These are phyloP conservation scores for Oplegnathus fasciatus DNA, from an alignment of 2,113 vertebrate species.

Conservation along the genomic window DNA sequence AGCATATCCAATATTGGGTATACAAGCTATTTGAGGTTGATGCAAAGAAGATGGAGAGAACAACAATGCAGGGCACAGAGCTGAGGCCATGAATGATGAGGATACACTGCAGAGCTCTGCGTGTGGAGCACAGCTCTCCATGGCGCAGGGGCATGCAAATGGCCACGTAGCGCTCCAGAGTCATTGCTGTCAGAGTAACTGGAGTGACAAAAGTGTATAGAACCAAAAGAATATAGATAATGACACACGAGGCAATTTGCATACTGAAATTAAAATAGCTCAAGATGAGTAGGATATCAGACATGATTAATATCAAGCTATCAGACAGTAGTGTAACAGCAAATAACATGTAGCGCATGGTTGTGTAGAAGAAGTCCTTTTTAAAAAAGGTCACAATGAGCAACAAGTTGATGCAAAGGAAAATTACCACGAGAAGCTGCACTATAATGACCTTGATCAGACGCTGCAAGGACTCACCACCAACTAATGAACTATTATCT, in stretches of 20 bases:
- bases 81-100: constrained; percentile 20
- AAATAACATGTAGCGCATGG: constrained; percentile 73
- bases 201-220: constrained; percentile 35
- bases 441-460: not conserved
- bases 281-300: constrained; percentile 40
- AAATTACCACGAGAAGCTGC: constrained; percentile 55
- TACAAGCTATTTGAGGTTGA: too few relatives aligned
- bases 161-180: constrained; percentile 73
- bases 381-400: constrained; percentile 63
- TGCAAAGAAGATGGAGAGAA: too few relatives aligned
- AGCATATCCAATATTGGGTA: too few relatives aligned
- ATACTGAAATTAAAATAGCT: not conserved
- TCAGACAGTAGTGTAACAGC: constrained; percentile 67
- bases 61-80: too few relatives aligned
- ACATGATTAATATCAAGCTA: constrained; percentile 38
- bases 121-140: constrained; percentile 56
- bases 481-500: not conserved
- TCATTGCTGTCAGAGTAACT: constrained; percentile 73
- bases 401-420: constrained; percentile 53
- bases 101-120: constrained; percentile 19
- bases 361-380: constrained; percentile 53
- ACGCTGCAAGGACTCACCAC: not conserved
- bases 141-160: constrained; percentile 72
- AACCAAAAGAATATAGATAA: not conserved
- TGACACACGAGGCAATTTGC: constrained; percentile 37